phyloP scores from a whole-genome alignment of 1,140 invertebrate species.

The Araneus ventricosus region DNA sequence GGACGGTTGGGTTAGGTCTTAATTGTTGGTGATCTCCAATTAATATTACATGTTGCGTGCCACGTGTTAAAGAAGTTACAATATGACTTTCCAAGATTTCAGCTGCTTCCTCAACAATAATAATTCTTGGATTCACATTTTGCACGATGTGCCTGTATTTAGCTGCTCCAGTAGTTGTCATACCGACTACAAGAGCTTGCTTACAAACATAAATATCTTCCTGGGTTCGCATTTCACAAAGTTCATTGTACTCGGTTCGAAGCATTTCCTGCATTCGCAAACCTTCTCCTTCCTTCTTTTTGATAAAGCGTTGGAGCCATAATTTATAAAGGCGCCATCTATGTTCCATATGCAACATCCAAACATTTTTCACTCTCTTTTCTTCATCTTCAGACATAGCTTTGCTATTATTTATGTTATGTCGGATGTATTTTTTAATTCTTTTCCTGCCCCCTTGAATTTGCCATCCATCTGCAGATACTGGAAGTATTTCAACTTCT shows the following conservation, averaged over 20 bases:
- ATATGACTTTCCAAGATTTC: slow-evolving; percentile 91
- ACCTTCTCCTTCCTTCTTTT: not conserved
- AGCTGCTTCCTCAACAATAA: slow-evolving; percentile 92
- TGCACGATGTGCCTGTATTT: slow-evolving; percentile 84
- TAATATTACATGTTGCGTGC: slow-evolving; percentile 90
- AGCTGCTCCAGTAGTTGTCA: slow-evolving; percentile 90
- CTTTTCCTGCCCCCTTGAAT: slow-evolving; percentile 45
- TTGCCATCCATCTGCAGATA: slow-evolving; percentile 14
- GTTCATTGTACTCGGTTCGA: slow-evolving; percentile 26
- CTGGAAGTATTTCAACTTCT: not conserved
- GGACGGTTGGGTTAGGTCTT: slow-evolving; percentile 80
- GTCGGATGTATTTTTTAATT: slow-evolving; percentile 35
- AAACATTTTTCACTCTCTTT: slow-evolving; percentile 43
- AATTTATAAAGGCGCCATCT: slow-evolving; percentile 62
- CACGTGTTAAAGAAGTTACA: slow-evolving; percentile 85
- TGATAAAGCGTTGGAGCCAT: slow-evolving; percentile 35
- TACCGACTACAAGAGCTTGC: slow-evolving; percentile 83
- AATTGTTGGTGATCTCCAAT: slow-evolving; percentile 85
- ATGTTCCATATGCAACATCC: not conserved
- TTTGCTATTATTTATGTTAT: not conserved
- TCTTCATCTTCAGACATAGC: slow-evolving; percentile 27
- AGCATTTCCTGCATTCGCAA: not conserved
- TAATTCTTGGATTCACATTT: slow-evolving; percentile 84
- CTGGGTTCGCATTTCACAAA: slow-evolving; percentile 23
- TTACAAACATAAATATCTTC: slow-evolving; percentile 59